Percentiles rank a stretch among this genome's conserved stretches.
phyloP scores from a whole-genome alignment of 2,888 invertebrate genomes.

The Lissocephala sabroskyi region DNA sequence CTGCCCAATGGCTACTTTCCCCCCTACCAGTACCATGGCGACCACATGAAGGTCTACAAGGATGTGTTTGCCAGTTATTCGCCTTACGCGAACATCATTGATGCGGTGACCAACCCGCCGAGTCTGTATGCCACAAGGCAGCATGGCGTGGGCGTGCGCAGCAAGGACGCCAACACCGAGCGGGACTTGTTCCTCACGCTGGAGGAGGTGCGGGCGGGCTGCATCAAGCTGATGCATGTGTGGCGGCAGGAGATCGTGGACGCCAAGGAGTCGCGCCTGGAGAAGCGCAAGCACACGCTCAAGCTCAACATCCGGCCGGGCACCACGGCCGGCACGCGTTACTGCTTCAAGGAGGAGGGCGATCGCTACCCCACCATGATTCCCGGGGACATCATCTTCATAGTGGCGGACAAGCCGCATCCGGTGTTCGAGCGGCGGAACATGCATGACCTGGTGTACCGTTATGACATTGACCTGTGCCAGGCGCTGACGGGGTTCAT shows the following conservation, averaged over 20 bases:
- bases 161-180: constrained; percentile 76
- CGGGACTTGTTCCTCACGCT: constrained; percentile 76
- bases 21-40: constrained; percentile 87
- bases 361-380: constrained; percentile 82
- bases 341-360: constrained; percentile 84
- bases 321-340: constrained; percentile 80
- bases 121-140: constrained; percentile 77
- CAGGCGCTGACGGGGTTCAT: constrained; percentile 82
- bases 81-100: constrained; percentile 85
- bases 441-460: constrained; percentile 79
- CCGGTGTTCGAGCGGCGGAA: constrained; percentile 77
- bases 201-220: constrained; percentile 81
- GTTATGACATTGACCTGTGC: constrained; percentile 76
- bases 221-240: constrained; percentile 88
- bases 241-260: constrained; percentile 80
- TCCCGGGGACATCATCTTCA: constrained; percentile 82
- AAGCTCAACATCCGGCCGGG: constrained; percentile 84
- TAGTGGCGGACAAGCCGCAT: constrained; percentile 82
- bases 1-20: constrained; percentile 80
- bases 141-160: constrained; percentile 78
- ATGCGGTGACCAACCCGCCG: constrained; percentile 78
- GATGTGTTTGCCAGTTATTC: constrained; percentile 88
- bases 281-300: constrained; percentile 81
- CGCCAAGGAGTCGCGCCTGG: constrained; percentile 77
- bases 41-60: constrained; percentile 81